Base-by-base conservation (phyloP, 2,797 vertebrate species). In the Melanotaenia trifasciata region DNA sequence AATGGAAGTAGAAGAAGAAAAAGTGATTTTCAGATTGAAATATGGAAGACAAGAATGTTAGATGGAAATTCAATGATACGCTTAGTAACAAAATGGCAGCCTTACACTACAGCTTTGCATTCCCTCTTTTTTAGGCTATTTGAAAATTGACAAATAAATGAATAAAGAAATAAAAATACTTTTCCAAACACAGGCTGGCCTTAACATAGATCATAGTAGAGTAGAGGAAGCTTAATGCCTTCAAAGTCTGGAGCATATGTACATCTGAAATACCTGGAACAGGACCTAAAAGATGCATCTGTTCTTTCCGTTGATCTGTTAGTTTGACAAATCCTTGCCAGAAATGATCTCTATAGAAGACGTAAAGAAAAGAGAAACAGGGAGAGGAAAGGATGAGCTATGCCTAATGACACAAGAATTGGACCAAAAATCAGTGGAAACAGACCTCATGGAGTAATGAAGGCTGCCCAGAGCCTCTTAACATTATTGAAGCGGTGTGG, bases 1-100 rank as follows among this genome's bases (percentile, higher is more conserved):
- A 20, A 18, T 18, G 22, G 4, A 10, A 28, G 24, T 7, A 28
- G 28, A 28, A 64, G 57, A 24, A 20, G 24, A 61, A 33, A 65
- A 79, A 65, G n/a, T 43, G 67, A 64, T 35, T 72, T 61, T 35
- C 40, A 61, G 28, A 57, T 57, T 32, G 53, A 40, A 6, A 33
- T 32, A 35, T 69, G 65, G 18, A 20, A n/a, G 18, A 57, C 18
- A 30, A 64, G 43, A 60, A 68, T 16, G 16, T 30, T 38, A 40
- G 64, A 43, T 30, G 38, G 36, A 43, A 57, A 57, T 57, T 67
- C 36, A 58, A 12, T 28, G 22, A 57, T 30, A 45, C 22, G 12
- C 35, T 16, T 16, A 9, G 35, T 18, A 30, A 45, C n/a, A 67
- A 32, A 57, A 51, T 67, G 36, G 56, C 45, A 67, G 40, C 40